Evolutionary conservation across 2,113 vertebrate species (phyloP).

Genomic region (Progne subis): DNA sequence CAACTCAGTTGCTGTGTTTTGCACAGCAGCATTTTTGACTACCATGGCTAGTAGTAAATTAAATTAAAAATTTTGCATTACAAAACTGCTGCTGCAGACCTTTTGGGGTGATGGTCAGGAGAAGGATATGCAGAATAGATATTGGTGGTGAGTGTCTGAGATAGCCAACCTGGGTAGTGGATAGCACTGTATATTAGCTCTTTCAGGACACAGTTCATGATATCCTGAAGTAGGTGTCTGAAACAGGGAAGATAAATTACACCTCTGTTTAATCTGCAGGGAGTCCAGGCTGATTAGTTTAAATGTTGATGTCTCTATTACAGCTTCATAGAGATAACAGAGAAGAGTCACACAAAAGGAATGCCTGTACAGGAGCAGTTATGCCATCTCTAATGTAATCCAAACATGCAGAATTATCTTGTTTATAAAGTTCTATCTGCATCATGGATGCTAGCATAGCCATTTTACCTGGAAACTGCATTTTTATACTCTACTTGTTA

Average conservation of each 20-base stretch:
- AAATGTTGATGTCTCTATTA: conserved; percentile 35
- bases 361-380: background rate
- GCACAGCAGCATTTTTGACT: background rate
- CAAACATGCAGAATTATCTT: background rate
- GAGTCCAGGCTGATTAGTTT: conserved; percentile 23
- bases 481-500: background rate
- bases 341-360: background rate
- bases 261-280: background rate
- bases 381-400: background rate
- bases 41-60: background rate
- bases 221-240: conserved; percentile 44
- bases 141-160: background rate
- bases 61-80: background rate
- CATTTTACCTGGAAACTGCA: background rate
- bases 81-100: background rate
- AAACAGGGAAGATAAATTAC: conserved; percentile 29
- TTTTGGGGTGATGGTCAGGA: background rate
- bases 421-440: background rate
- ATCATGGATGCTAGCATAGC: background rate
- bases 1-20: background rate
- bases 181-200: background rate
- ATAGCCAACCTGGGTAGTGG: background rate
- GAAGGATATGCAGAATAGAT: background rate
- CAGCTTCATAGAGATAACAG: conserved; percentile 1
- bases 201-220: conserved; percentile 40